Evolutionary conservation across 1,140 invertebrate species (phyloP), one percentile per base, ranked within the genome.

Genomic region (Eriocheir sinensis): DNA sequence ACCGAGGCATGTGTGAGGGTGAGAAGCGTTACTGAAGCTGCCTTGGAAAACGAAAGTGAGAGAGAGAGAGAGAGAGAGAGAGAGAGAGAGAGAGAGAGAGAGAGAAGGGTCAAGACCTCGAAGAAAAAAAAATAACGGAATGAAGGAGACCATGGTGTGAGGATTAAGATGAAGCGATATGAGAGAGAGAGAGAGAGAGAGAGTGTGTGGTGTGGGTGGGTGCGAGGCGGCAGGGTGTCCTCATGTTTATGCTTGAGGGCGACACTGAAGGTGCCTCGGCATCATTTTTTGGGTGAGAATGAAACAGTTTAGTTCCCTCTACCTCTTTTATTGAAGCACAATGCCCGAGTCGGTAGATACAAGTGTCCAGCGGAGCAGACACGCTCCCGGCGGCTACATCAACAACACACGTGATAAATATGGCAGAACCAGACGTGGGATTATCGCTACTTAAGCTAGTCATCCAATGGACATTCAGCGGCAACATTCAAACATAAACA

Each of bases 291-390:
- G 86, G 41, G 32, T 48, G 85, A 53, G 79, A 94, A 94, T 94
- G 81, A 94, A 94, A 94, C 88, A 94, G 81, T 44, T 86, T 81
- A 48, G n/a, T 94, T 88, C 93, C 93, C 93, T 94, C 89, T 94
- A 94, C 93, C 93, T 94, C 93, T 94, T 93, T 94, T 94, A 94
- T 94, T 94, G 72, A 94, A 94, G 93, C 93, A 94, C 93, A 94
- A 94, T 91, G 88, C 60, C 93, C 93, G 72, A 79, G 79, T 81
- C 60, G 93, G 60, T 34, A 80, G 93, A 91, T 94, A 94, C 89
- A 94, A 91, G 89, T 30, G 36, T 89, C 91, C 30, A 36, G 48
- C 30, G 32, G 38, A 41, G 72, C 72, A 90, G 53, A 85, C 80
- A 53, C 88, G 79, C 93, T 41, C 83, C 83, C 36, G 36, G 83